Conservation (phyloP, 2,888 invertebrate genomes). For the Bimastos eiseni region DNA sequence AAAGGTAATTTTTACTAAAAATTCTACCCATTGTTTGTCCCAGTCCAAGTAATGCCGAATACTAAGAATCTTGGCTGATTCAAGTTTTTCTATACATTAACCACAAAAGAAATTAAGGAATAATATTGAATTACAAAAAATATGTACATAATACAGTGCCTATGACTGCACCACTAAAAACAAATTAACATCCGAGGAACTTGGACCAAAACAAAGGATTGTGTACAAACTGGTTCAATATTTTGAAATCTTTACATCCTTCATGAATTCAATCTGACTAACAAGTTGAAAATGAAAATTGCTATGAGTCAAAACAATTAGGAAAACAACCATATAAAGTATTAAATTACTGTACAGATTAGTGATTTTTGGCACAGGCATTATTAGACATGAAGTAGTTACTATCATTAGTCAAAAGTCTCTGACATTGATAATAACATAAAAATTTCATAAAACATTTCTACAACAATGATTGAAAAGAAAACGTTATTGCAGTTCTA, state of each 20-base stretch:
- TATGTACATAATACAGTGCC: not conserved
- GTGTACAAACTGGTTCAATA: not conserved
- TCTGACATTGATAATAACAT: not conserved
- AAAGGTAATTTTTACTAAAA: too few relatives aligned
- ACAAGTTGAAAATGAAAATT: not conserved
- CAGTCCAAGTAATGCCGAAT: too few relatives aligned
- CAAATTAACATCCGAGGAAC: not conserved
- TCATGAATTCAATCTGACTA: not conserved
- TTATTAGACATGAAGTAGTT: not conserved
- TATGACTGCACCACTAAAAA: not conserved
- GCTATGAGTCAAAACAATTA: not conserved
- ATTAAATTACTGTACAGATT: not conserved
- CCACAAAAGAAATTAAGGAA: not conserved
- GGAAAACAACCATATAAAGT: not conserved
- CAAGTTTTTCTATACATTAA: too few relatives aligned
- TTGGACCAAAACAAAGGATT: not conserved
- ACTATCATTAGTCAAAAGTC: not conserved
- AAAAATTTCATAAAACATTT: not conserved
- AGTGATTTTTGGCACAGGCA: slow-evolving; percentile 5
- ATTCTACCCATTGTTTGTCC: too few relatives aligned
- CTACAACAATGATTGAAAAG: not conserved
- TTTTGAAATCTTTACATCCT: not conserved
- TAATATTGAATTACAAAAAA: not conserved
- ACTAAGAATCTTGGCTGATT: too few relatives aligned
- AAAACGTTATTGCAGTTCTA: not conserved